Base-by-base conservation (phyloP, 2,797 vertebrate genomes). In the Monodelphis domestica region DNA sequence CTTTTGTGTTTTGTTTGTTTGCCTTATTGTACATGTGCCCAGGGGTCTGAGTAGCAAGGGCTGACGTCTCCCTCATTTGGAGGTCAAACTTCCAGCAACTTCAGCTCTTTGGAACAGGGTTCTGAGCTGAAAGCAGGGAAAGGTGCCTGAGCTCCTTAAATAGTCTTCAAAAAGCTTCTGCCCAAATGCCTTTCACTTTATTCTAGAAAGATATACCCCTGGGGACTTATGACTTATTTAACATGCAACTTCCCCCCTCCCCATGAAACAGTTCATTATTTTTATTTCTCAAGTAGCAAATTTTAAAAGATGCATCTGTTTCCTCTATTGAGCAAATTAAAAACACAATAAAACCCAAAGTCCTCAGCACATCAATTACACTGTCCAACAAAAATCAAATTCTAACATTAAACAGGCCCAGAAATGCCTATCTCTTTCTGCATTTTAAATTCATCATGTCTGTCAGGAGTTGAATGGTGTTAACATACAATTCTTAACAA, bases 1-100 rank as follows among this genome's bases (percentile, higher is more conserved):
- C 91, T 92, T 84, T 78, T 92, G 21, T 90, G 93, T 93, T 52
- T n/a, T 24, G 52, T 88, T 92, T 92, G 54, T 87, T 94, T n/a
- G 5, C 88, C 89, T 90, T 92, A 93, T 95, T 96, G 90, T 88
- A 93, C 10, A 50, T 88, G 29, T 84, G 89, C 93, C 93, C 90
- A 56, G 78, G 78, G 24, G 1, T 56, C 87, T 91, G 53, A 92
- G 89, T 56, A 59, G 50, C 3, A 93, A 38, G 70, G 3, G 1
- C 0, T 95, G 94, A 95, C 88, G 89, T 93, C 38, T 50, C 38
- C 45, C 38, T 84, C 9, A 94, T 88, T 90, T 95, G 17, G 33
- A 84, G 70, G 21, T 55, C 90, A 88, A 26, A 91, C 53, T 51
- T 95, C 28, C 29, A 92, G 28, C 88, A 91, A 91, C 26, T 50